Conservation (phyloP, 2,113 vertebrate species). For the Porphyrio hochstetteri region DNA sequence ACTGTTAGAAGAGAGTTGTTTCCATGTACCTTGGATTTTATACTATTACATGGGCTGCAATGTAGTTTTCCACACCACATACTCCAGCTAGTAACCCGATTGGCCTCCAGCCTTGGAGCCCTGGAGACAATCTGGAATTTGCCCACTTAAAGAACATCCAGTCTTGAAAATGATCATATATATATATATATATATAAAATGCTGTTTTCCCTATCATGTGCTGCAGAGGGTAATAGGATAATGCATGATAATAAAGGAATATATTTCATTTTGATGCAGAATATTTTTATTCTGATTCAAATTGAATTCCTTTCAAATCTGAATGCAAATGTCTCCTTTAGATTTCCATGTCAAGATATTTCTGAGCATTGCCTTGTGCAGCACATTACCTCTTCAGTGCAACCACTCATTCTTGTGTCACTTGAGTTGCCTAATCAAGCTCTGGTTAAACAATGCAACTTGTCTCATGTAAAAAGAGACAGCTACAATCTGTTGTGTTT, state of each 20-base stretch:
- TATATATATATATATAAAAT: background rate
- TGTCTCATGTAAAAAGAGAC: background rate
- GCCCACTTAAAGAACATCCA: background rate
- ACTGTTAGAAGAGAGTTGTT: background rate
- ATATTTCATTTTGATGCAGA: background rate
- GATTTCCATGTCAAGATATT: background rate
- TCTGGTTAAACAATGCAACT: background rate
- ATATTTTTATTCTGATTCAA: background rate
- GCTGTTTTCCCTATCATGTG: background rate
- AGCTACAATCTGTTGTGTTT: slow-evolving; percentile 36
- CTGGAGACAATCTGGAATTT: background rate
- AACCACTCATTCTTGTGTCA: background rate
- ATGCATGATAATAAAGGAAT: background rate
- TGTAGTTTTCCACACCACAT: background rate
- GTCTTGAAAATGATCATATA: background rate
- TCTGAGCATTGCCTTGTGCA: background rate
- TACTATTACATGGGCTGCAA: background rate
- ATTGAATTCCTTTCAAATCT: background rate
- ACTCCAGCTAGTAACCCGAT: background rate
- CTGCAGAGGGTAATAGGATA: background rate
- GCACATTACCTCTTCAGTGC: background rate
- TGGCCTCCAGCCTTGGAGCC: background rate
- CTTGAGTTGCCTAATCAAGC: slow-evolving; percentile 41
- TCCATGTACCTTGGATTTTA: background rate
- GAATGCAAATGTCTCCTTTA: background rate